phyloP scores from a whole-genome alignment of 2,888 invertebrate genomes.

The Pasiphila rectangulata region DNA sequence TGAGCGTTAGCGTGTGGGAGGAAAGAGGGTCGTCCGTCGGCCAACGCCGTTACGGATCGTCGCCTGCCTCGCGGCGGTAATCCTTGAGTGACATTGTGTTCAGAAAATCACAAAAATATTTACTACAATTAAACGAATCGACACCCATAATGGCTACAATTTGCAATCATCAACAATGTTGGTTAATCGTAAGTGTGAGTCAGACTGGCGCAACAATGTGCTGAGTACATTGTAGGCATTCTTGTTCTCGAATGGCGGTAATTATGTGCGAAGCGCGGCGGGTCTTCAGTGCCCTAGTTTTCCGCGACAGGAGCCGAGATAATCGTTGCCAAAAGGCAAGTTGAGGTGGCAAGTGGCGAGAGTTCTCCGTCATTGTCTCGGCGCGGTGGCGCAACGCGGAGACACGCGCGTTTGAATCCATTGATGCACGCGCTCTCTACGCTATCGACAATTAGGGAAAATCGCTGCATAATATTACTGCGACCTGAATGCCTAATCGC shows the following conservation, averaged over 20 bases:
- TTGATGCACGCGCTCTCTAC: conserved; percentile 58
- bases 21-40: conserved; percentile 41
- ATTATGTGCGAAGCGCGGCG: conserved; percentile 46
- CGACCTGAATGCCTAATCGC: conserved; percentile 72
- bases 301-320: conserved; percentile 52
- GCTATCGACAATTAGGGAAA: conserved; percentile 58
- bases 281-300: conserved; percentile 51
- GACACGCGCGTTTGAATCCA: conserved; percentile 73
- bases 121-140: conserved; percentile 50
- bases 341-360: conserved; percentile 57
- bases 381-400: conserved; percentile 64
- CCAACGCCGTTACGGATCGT: conserved; percentile 42
- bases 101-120: conserved; percentile 52
- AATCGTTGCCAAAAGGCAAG: conserved; percentile 64
- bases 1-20: conserved; percentile 32
- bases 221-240: conserved; percentile 20
- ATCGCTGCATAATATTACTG: conserved; percentile 55
- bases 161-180: conserved; percentile 11
- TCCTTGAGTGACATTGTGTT: conserved; percentile 57
- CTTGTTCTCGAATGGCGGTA: conserved; percentile 32
- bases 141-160: conserved; percentile 41
- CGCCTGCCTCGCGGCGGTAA: conserved; percentile 41
- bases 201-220: conserved; percentile 30
- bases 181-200: conserved; percentile 15
- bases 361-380: conserved; percentile 60